phyloP scores from a whole-genome alignment of 2,113 vertebrate species.

The Otolemur garnettii region DNA sequence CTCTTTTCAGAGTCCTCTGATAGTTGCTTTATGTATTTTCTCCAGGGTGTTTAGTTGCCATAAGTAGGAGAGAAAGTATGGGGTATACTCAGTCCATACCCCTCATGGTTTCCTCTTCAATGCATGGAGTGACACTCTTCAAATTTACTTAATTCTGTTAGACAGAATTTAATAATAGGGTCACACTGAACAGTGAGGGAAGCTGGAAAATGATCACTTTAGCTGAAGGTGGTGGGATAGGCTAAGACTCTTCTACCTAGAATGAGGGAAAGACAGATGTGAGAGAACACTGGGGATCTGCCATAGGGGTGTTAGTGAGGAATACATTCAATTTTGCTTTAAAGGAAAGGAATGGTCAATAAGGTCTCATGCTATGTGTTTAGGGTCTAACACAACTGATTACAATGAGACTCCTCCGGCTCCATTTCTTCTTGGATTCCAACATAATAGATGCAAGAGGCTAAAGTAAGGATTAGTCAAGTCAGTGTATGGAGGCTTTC shows the following conservation, averaged over 20 bases:
- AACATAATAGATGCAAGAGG: not conserved
- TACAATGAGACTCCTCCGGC: not conserved
- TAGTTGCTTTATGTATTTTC: not conserved
- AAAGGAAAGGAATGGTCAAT: conserved; percentile 1
- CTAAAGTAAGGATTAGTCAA: not conserved
- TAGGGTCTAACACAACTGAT: not conserved
- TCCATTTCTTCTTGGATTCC: conserved; percentile 1
- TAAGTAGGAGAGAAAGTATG: not conserved
- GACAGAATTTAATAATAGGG: not conserved
- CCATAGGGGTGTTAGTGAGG: not conserved
- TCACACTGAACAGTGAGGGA: not conserved
- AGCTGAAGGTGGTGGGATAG: not conserved
- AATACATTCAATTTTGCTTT: not conserved
- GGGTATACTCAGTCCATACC: not conserved
- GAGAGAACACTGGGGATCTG: not conserved
- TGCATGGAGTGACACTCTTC: not conserved
- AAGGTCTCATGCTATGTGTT: not conserved
- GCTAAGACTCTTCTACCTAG: not conserved
- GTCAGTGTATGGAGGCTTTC: not conserved
- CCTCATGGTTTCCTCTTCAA: conserved; percentile 2
- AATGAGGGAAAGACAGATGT: conserved; percentile 23
- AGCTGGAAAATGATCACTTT: not conserved
- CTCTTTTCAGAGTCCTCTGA: conserved; percentile 21
- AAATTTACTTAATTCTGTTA: not conserved
- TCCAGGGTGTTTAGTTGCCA: not conserved